Evolutionary conservation across 2,888 invertebrate genomes (phyloP), one percentile per base, ranked within the genome.

Genomic region (Trissoscelio sp.): DNA sequence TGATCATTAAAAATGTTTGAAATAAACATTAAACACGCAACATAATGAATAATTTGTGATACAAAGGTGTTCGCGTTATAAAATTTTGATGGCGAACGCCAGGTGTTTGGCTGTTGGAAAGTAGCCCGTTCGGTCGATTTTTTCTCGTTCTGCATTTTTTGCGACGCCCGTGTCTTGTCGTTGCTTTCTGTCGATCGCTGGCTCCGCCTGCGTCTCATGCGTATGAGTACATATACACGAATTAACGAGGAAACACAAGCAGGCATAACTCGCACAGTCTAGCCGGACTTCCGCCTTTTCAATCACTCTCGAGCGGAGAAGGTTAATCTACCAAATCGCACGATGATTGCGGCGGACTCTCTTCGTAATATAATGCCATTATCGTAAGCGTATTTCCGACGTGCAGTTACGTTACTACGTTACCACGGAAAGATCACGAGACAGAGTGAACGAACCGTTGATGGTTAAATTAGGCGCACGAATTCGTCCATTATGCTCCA

Each of bases 231-330:
- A n/a, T n/a, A n/a, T n/a, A n/a, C n/a, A n/a, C 48, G 55, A 48
- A 48, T 58, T 75, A 75, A 66, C 66, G 57, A 57, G 51, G 42
- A 66, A 75, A 60, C 39, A 46, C 57, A 18, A 12, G 28, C 34
- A 34, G 18, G 58, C 51, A 22, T 39, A 62, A 72, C 57, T 72
- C 37, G 70, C 11, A 22, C 60, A 57, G 69, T 46, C 62, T 37
- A 55, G 64, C 67, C 67, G 67, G 67, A 75, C 60, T 69, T 77
- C 77, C 67, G 69, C 53, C 77, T 77, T 77, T 77, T 60, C 60
- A 77, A 60, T 60, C 77, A 77, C 53, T 69, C 58, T 3, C 37
- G 34, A 42, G 34, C 66, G 57, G 31, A 57, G 42, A 67, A 60
- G 53, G 60, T 60, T 77, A 69, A 77, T 77, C 16, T 60, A 51